These are phyloP conservation scores for Dendrocincla tyrannina DNA, from an alignment of 2,797 vertebrate species.

Conservation along the genomic window DNA sequence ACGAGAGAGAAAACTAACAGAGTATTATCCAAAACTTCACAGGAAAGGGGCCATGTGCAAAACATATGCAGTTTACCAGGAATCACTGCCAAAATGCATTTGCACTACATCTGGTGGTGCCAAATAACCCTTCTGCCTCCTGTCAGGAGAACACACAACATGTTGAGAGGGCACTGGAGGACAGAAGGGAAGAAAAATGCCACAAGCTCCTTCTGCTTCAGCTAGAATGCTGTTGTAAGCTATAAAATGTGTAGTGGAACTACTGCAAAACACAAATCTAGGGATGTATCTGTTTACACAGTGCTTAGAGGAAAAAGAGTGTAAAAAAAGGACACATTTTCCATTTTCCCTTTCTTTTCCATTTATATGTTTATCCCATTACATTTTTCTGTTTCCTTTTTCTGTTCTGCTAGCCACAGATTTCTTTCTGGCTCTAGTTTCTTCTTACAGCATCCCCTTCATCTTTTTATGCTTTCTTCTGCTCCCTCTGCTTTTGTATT, in stretches of 20 bases:
- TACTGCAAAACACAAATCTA: neutral
- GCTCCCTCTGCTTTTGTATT: neutral
- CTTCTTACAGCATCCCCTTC: neutral
- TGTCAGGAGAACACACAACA: neutral
- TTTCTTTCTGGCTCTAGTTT: neutral
- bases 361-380: neutral
- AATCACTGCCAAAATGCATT: slow-evolving; percentile 17
- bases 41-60: neutral
- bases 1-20: neutral
- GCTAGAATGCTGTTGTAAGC: neutral
- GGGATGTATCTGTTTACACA: neutral
- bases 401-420: neutral
- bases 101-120: neutral
- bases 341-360: neutral
- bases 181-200: neutral
- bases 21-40: neutral
- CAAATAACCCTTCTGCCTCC: slow-evolving; percentile 25
- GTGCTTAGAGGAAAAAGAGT: neutral
- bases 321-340: neutral
- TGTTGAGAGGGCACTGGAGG: neutral
- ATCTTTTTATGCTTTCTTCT: neutral
- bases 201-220: neutral
- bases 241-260: neutral
- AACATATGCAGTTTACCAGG: neutral
- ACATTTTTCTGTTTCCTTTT: neutral